Base-by-base conservation (phyloP, 2,797 vertebrate genomes). In the Macropus fuliginosus region DNA sequence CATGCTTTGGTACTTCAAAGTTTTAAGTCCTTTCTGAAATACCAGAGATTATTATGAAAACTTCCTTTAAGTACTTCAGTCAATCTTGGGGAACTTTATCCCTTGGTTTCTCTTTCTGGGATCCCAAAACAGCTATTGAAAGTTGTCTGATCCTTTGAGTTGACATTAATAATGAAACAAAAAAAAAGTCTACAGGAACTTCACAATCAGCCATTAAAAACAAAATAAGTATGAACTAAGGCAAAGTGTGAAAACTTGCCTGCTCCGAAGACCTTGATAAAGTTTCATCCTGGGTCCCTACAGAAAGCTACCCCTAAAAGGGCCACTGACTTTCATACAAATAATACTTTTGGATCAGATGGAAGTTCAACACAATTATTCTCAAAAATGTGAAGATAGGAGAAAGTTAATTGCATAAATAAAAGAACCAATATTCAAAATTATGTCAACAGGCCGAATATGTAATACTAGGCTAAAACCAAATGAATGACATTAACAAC, bases 321-420 rank as follows among this genome's bases (percentile, higher is more conserved):
- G 54, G n/a, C 34, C 56, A 95, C 91, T 74, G 59, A 55, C 40
- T 87, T 92, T 55, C 93, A 3, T 34, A 91, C 29, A 95, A 94
- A 56, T 91, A 52, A 6, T 54, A 81, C 34, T 29, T 94, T 92
- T n/a, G 96, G 93, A 87, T 90, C 54, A 93, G 40, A 2, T 62
- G 40, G 21, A 94, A 95, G 92, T 90, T 0, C 10, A 94, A 93
- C 87, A 89, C 3, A 89, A 16, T 74, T 94, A 94, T 91, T 57
- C 40, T 87, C 24, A 87, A 87, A 87, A 87, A 50, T 3, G 10
- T 87, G 24, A 24, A 46, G 74, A 87, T 46, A 24, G 4, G 40
- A 87, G 74, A 87, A 81, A 87, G 74, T 8, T 81, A 11, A 81
- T 11, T 46, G 8, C 74, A 50, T 50, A 50, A 87, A 50, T 4